phyloP scores from a whole-genome alignment of 2,797 vertebrate species.

The Chaetodon trifasciatus region DNA sequence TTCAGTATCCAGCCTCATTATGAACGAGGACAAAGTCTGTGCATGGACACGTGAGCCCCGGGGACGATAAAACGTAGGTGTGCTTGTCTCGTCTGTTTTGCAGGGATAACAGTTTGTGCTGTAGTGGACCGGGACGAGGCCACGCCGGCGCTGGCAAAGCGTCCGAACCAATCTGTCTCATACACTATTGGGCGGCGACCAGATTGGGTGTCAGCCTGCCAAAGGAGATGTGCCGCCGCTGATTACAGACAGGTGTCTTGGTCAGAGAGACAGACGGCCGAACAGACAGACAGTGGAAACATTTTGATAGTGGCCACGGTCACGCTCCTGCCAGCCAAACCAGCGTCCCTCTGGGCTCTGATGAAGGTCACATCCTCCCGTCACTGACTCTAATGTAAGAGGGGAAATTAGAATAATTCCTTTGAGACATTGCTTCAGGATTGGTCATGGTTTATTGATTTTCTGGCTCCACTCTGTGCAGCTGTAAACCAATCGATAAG shows the following conservation, averaged over 20 bases:
- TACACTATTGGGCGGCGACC: constrained; percentile 46
- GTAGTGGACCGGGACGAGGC: constrained; percentile 24
- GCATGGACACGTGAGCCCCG: neutral
- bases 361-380: constrained; percentile 49
- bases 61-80: constrained; percentile 3
- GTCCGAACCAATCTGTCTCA: constrained; percentile 50
- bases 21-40: constrained; percentile 11
- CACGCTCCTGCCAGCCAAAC: constrained; percentile 35
- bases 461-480: neutral
- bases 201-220: constrained; percentile 31
- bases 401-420: constrained; percentile 9
- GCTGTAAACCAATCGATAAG: neutral
- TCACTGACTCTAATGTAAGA: constrained; percentile 16
- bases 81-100: constrained; percentile 32
- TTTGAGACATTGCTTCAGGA: constrained; percentile 1
- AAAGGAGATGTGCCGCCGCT: constrained; percentile 47
- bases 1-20: neutral
- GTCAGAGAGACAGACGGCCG: constrained; percentile 45
- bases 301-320: constrained; percentile 42
- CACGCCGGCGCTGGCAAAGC: constrained; percentile 18
- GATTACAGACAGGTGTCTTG: constrained; percentile 57
- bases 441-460: neutral
- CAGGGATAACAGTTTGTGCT: constrained; percentile 45
- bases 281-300: constrained; percentile 36
- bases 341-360: neutral